Conservation (phyloP, 1,140 invertebrate species). For the Drosophila elegans region DNA sequence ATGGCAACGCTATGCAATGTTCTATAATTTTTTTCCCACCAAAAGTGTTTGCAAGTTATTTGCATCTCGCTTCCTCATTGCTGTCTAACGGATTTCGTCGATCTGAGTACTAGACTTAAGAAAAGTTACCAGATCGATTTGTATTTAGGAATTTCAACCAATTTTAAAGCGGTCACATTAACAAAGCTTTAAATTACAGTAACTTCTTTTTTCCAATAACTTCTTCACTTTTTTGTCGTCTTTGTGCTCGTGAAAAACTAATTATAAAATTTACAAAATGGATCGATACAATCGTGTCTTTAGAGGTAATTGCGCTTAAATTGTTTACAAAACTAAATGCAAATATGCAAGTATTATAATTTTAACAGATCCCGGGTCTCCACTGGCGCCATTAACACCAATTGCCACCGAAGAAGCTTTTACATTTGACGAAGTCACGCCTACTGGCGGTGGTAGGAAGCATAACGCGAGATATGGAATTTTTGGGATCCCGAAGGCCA, state of each 20-base stretch:
- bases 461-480: not conserved
- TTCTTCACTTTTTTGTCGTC: slow-evolving; percentile 14
- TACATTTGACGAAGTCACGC: slow-evolving; percentile 46
- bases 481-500: slow-evolving; percentile 9
- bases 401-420: slow-evolving; percentile 39
- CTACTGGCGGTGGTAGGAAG: not conserved
- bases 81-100: no score
- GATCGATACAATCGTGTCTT: slow-evolving; percentile 62
- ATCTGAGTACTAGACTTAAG: no score
- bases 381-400: slow-evolving; percentile 60
- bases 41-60: no score
- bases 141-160: not conserved
- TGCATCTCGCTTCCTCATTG: no score
- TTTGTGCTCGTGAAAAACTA: slow-evolving; percentile 14
- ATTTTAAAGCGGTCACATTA: slow-evolving; percentile 13
- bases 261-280: slow-evolving; percentile 30
- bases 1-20: no score
- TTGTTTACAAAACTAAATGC: not conserved
- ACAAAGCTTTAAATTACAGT: slow-evolving; percentile 20
- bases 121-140: not conserved
- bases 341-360: not conserved
- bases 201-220: slow-evolving; percentile 1
- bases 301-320: slow-evolving; percentile 46
- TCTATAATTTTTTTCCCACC: no score
- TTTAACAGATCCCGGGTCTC: slow-evolving; percentile 56